phyloP scores from a whole-genome alignment of 1,140 invertebrate species.

The Ericerus pela region DNA sequence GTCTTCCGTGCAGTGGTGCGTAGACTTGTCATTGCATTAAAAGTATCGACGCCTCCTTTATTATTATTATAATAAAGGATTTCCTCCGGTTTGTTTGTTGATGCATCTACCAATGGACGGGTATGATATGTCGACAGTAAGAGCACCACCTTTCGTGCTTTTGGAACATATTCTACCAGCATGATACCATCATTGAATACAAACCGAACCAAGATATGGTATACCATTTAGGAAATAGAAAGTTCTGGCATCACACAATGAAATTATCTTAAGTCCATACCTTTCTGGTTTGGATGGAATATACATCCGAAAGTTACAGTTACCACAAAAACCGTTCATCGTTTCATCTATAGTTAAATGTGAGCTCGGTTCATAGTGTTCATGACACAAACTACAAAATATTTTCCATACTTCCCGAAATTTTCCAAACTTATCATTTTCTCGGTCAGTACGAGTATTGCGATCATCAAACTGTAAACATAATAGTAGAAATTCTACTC shows the following conservation, averaged over 20 bases:
- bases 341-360: constrained; percentile 22
- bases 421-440: constrained; percentile 14
- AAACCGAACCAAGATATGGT: constrained; percentile 23
- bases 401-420: constrained; percentile 18
- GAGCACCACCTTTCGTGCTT: too few relatives aligned
- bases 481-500: background rate
- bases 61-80: too few relatives aligned
- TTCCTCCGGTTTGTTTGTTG: too few relatives aligned
- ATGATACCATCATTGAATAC: too few relatives aligned
- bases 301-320: constrained; percentile 27
- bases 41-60: too few relatives aligned
- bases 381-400: constrained; percentile 17
- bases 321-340: constrained; percentile 23
- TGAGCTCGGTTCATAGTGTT: constrained; percentile 14
- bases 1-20: too few relatives aligned
- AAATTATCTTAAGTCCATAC: constrained; percentile 24
- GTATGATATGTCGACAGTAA: too few relatives aligned
- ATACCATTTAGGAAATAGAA: constrained; percentile 22
- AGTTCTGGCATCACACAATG: constrained; percentile 20
- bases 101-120: too few relatives aligned
- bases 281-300: constrained; percentile 28
- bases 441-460: background rate
- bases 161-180: too few relatives aligned
- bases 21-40: too few relatives aligned
- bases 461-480: background rate